A percentile compares a stretch with the other conserved stretches of the same genome.
These are phyloP conservation scores for Athrips mouffetella DNA, from an alignment of 2,888 invertebrate species.

Conservation along the genomic window DNA sequence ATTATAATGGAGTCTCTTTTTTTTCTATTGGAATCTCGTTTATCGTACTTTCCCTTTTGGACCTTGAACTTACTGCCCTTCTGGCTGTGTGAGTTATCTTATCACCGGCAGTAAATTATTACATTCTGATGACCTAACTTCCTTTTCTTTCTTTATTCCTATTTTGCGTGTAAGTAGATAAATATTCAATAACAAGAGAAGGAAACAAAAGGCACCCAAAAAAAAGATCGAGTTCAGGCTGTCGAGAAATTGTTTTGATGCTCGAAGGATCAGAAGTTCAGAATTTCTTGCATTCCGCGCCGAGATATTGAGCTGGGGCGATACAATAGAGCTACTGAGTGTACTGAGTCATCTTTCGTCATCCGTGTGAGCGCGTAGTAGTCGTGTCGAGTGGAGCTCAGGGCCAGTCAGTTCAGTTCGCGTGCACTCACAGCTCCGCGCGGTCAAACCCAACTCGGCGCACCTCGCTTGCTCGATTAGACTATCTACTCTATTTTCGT, in stretches of 20 bases:
- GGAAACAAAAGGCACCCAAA: slow-evolving; percentile 1
- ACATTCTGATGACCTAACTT: no score
- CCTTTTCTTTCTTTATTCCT: no score
- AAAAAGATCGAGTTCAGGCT: slow-evolving; percentile 7
- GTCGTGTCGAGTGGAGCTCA: slow-evolving; percentile 40
- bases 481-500: slow-evolving; percentile 50
- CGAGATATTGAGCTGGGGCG: slow-evolving; percentile 40
- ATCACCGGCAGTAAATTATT: no score
- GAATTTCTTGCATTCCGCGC: slow-evolving; percentile 7
- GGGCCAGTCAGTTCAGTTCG: slow-evolving; percentile 54
- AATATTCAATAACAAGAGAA: not conserved
- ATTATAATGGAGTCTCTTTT: no score
- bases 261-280: slow-evolving; percentile 8
- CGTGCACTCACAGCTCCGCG: slow-evolving; percentile 59
- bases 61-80: no score
- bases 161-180: no score
- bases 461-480: slow-evolving; percentile 31
- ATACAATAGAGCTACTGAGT: slow-evolving; percentile 27
- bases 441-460: slow-evolving; percentile 43
- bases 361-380: slow-evolving; percentile 35
- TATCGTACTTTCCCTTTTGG: no score
- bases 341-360: slow-evolving; percentile 68
- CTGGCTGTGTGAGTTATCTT: no score
- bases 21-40: no score
- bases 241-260: slow-evolving; percentile 14